Base-by-base conservation (phyloP, 2,888 invertebrate genomes). In the Ecdyonurus torrentis region DNA sequence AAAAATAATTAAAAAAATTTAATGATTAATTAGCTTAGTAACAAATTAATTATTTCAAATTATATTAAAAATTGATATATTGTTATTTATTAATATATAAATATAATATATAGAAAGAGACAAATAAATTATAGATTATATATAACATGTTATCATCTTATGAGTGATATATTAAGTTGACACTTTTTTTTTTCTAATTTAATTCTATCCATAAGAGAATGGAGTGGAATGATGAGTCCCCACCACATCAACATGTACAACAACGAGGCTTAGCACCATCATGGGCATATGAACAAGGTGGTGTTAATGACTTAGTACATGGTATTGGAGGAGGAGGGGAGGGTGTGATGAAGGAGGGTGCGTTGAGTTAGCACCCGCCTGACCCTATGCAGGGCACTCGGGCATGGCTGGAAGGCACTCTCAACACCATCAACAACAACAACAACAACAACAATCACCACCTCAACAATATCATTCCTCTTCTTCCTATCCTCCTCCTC, bases 231-330 rank as follows among this genome's bases (percentile, higher is more conserved):
- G 50, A 50, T 7, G 10, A 50, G 10, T 50, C 50, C 10, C 10
- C 10, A 18, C 15, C 63, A 25, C 63, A 59, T 23, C 25, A 61
- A 37, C 60, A 23, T 52, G 60, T 50, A 25, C 62, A 50, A 25
- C 23, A 23, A 37, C 60, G 60, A 37, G 23, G 58, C 52, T 22
- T 52, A 58, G 62, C 22, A 61, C 62, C 52, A 23, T 19, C 24
- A 25, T 61, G 61, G 23, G 37, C 61, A 19, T 58, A 19, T 20
- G n/a, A n/a, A n/a, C n/a, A n/a, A n/a, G n/a, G n/a, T n/a, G n/a
- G n/a, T n/a, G n/a, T n/a, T 61, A 61, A 50, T 52, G 61, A 61
- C 52, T 61, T 61, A 50, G 61, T 61, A 61, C 61, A 50, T 61
- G 61, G 63, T 53, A 50, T 23, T 59, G 58, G 52, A 37, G 64